Evolutionary conservation across 2,888 invertebrate genomes (phyloP).

Genomic region (Linnaemya vulpina): DNA sequence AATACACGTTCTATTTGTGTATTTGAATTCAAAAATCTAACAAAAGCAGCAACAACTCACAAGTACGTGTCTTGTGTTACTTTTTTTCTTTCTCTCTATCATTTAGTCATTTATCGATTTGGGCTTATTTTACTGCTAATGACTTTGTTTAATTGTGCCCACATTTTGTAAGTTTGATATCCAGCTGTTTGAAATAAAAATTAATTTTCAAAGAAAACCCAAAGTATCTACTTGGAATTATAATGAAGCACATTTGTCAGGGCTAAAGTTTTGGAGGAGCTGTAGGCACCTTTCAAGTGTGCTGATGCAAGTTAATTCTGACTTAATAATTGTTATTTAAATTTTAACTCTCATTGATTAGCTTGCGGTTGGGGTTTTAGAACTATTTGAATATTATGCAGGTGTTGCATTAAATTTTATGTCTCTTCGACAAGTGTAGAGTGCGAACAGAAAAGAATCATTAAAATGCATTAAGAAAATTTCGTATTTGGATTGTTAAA

Average conservation of each 20-base stretch:
- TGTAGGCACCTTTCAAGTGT: constrained; percentile 15
- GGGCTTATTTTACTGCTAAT: constrained; percentile 48
- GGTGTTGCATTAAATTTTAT: constrained; percentile 30
- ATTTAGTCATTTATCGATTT: constrained; percentile 26
- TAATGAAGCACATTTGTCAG: constrained; percentile 36
- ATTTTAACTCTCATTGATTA: constrained; percentile 26
- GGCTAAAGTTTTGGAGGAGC: constrained; percentile 4
- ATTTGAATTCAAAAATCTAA: constrained; percentile 15
- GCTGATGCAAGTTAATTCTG: neutral
- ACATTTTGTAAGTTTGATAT: constrained; percentile 30
- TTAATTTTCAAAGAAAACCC: neutral
- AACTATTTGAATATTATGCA: constrained; percentile 20
- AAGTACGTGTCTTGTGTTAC: constrained; percentile 8
- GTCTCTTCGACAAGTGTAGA: neutral
- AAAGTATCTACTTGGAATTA: constrained; percentile 14
- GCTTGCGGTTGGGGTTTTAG: neutral
- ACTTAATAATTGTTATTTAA: constrained; percentile 18
- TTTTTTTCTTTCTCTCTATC: neutral
- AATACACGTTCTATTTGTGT: constrained; percentile 6
- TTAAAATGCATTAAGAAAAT: neutral
- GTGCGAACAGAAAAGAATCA: neutral
- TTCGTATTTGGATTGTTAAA: neutral
- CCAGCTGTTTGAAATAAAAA: constrained; percentile 40
- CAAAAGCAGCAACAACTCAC: constrained; percentile 13
- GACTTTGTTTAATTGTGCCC: constrained; percentile 49